A percentile compares a stretch with the other conserved stretches of the same genome.
phyloP scores from a whole-genome alignment of 64 coral and sea anemone genomes.

The Porites australiensis region DNA sequence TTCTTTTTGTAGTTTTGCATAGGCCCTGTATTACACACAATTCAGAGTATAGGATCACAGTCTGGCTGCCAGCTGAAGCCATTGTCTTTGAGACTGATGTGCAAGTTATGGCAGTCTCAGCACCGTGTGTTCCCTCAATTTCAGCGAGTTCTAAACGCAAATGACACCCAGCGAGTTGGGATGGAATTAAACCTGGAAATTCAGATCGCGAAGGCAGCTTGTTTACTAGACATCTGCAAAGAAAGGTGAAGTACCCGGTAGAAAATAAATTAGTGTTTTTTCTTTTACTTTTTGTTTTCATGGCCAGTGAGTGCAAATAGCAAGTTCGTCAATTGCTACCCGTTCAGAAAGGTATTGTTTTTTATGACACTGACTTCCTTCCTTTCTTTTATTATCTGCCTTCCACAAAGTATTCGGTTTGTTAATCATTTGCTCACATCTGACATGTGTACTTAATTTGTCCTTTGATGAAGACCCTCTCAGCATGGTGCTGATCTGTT shows the following conservation, averaged over 20 bases:
- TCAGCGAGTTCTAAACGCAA: conserved; percentile 62
- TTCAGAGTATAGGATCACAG: conserved; percentile 68
- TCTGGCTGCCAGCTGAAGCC: conserved; percentile 69
- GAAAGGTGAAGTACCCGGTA: conserved; percentile 53
- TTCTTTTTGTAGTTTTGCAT: conserved; percentile 68
- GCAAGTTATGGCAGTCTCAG: conserved; percentile 83
- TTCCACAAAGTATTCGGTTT: not conserved
- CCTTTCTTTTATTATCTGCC: too few relatives aligned
- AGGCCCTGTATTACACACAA: conserved; percentile 77
- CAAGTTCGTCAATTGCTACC: too few relatives aligned
- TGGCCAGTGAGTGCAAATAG: too few relatives aligned
- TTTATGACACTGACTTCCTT: too few relatives aligned
- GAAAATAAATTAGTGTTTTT: not conserved
- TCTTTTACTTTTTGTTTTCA: too few relatives aligned
- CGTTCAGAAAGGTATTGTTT: too few relatives aligned
- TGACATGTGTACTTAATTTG: not conserved
- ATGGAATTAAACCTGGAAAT: conserved; percentile 59
- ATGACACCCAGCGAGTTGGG: conserved; percentile 30
- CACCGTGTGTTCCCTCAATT: conserved; percentile 90
- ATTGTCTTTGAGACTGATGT: conserved; percentile 74
- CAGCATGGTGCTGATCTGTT: conserved; percentile 90
- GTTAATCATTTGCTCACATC: not conserved
- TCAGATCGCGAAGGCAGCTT: conserved; percentile 85
- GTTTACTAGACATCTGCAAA: conserved; percentile 90
- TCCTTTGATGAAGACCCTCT: conserved; percentile 59